Base-by-base conservation (phyloP, 1,140 invertebrate species). In the Leptonema lineaticorne region DNA sequence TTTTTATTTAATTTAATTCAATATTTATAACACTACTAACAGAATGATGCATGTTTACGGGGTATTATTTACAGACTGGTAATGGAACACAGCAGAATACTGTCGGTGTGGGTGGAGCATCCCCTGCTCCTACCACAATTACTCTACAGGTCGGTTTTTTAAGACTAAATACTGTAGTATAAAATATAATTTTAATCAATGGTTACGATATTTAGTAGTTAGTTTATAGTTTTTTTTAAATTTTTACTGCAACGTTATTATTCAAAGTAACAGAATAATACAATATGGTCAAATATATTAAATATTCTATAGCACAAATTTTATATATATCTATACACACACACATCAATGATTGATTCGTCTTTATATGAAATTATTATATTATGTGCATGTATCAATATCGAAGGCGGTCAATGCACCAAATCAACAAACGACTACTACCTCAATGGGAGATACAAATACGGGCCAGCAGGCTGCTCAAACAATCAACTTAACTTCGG, bases 131-230 rank as follows among this genome's bases (percentile, higher is more conserved):
- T 1, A 74, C 76, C 22, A 81, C 81, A 22, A 82, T 82, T 48
- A 82, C 81, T 11, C 66, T 82, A 50, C 81, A 82, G 79, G 81
- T 82, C 63, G 41, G 71, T 73, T 24, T 56, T 20, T 45, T 6
- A 26, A 62, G 6, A 22, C 22, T 11, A 22, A 26, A 45, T n/a
- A 7, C 4, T 45, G 11, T 45, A n/a, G 14, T 45, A 6, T 45
- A 33, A 11, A 33, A 33, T 6, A 5, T 33, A 6, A 6, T 33
- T 33, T 33, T 33, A 5, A n/a, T n/a, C n/a, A n/a, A n/a, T n/a
- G n/a, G n/a, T n/a, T n/a, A n/a, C n/a, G n/a, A n/a, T n/a, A n/a
- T n/a, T n/a, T n/a, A n/a, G n/a, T n/a, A n/a, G n/a, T n/a, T n/a
- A n/a, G n/a, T n/a, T n/a, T n/a, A n/a, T n/a, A n/a, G n/a, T n/a